Evolutionary conservation across 2,888 invertebrate species (phyloP).

Genomic region (Pecten maximus): DNA sequence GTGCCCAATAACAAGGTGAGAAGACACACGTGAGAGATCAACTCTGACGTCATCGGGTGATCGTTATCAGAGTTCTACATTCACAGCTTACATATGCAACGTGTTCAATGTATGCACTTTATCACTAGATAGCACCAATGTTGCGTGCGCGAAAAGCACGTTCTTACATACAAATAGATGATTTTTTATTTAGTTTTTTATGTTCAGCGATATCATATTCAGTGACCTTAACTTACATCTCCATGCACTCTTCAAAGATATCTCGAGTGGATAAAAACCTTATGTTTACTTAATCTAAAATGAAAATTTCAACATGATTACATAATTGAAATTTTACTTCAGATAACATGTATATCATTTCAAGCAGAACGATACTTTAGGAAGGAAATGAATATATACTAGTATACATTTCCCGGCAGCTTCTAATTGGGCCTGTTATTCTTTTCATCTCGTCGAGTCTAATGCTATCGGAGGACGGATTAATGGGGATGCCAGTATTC

Average conservation of each 20-base stretch:
- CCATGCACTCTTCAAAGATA: not conserved
- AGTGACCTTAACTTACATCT: not conserved
- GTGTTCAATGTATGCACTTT: not conserved
- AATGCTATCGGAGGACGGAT: not conserved
- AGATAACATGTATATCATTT: constrained; percentile 10
- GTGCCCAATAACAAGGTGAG: too few species aligned
- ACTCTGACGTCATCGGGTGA: not conserved
- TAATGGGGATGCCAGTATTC: not conserved
- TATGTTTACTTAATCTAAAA: not conserved
- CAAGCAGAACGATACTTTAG: not conserved
- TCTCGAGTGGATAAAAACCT: not conserved
- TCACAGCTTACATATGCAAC: not conserved
- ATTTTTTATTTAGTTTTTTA: not conserved
- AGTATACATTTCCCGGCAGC: not conserved
- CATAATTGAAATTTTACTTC: not conserved
- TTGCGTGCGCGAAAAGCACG: not conserved
- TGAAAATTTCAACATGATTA: not conserved
- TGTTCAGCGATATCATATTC: not conserved
- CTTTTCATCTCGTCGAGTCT: not conserved
- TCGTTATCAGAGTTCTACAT: not conserved
- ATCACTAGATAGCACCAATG: not conserved
- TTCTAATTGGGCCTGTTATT: not conserved
- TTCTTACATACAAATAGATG: not conserved
- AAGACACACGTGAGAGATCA: constrained; percentile 11
- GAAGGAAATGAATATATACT: not conserved